These are phyloP conservation scores for Basileuterus tristriatus DNA, from an alignment of 2,797 vertebrate species.

Conservation along the genomic window DNA sequence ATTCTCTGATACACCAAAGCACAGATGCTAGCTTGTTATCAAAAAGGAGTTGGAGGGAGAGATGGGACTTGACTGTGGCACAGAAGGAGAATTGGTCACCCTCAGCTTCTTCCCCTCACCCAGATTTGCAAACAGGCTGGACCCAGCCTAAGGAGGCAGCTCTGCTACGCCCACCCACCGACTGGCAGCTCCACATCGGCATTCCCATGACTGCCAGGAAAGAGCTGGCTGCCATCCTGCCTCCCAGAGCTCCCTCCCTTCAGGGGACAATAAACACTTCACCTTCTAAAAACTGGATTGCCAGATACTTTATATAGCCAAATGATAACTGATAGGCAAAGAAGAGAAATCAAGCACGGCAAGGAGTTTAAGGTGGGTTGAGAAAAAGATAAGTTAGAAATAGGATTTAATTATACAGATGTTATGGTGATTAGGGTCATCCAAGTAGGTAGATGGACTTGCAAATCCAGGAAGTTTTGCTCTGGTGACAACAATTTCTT, in stretches of 20 bases:
- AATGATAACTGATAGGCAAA: slow-evolving; percentile 53
- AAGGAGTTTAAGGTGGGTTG: slow-evolving; percentile 22
- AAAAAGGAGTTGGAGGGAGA: not conserved
- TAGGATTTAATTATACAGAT: slow-evolving; percentile 48
- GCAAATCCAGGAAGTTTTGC: slow-evolving; percentile 40
- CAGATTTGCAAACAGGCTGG: not conserved
- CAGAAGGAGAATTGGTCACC: not conserved
- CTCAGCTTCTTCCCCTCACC: not conserved
- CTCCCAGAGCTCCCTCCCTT: slow-evolving; percentile 30
- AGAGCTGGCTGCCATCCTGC: slow-evolving; percentile 47
- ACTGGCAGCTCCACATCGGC: slow-evolving; percentile 36
- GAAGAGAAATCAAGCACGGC: slow-evolving; percentile 21
- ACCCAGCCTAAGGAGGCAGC: slow-evolving; percentile 12
- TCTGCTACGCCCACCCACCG: slow-evolving; percentile 28
- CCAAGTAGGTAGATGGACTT: slow-evolving; percentile 26
- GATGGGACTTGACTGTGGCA: not conserved
- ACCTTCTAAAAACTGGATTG: slow-evolving; percentile 46
- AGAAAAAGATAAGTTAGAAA: slow-evolving; percentile 42
- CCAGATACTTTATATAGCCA: slow-evolving; percentile 24
- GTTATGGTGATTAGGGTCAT: slow-evolving; percentile 33
- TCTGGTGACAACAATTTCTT: not conserved
- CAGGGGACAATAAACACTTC: slow-evolving; percentile 25
- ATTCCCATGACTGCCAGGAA: slow-evolving; percentile 55
- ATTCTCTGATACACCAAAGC: not conserved
- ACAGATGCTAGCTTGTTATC: not conserved